Evolutionary conservation across 1,140 invertebrate genomes (phyloP), one percentile per base, ranked within the genome.

Genomic region (Lucilia cuprina): DNA sequence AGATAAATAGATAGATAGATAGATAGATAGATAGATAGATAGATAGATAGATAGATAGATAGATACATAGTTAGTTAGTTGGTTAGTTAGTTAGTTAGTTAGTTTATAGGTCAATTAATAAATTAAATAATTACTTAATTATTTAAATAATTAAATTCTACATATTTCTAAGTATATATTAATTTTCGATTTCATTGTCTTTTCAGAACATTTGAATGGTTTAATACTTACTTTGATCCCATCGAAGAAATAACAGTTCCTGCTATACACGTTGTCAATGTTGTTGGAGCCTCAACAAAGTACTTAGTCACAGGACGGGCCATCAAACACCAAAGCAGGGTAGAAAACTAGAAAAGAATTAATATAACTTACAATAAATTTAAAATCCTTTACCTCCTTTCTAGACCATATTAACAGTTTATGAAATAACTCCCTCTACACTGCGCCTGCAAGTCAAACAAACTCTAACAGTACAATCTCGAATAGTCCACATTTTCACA

Each of bases 131-230:
- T n/a, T n/a, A n/a, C n/a, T n/a, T n/a, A n/a, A n/a, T n/a, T n/a
- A n/a, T n/a, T n/a, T n/a, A n/a, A n/a, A n/a, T n/a, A n/a, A n/a
- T n/a, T n/a, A n/a, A n/a, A n/a, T n/a, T n/a, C n/a, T n/a, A n/a
- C n/a, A n/a, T n/a, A n/a, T n/a, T n/a, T n/a, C n/a, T n/a, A n/a
- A n/a, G n/a, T n/a, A n/a, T n/a, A n/a, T n/a, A n/a, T n/a, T n/a
- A n/a, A n/a, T n/a, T n/a, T n/a, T n/a, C n/a, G n/a, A n/a, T n/a
- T n/a, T n/a, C n/a, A n/a, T n/a, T n/a, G n/a, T n/a, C n/a, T n/a
- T n/a, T 41, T 2, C 60, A 90, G 89, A 83, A 88, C 89, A 17
- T 90, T 86, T 35, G 88, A 89, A 75, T 90, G 89, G 89, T 12
- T 41, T 47, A 87, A 90, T 41, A 86, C 88, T 2, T 89, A 87